Base-by-base conservation (phyloP, 2,888 invertebrate genomes). In the Xanthia togata region DNA sequence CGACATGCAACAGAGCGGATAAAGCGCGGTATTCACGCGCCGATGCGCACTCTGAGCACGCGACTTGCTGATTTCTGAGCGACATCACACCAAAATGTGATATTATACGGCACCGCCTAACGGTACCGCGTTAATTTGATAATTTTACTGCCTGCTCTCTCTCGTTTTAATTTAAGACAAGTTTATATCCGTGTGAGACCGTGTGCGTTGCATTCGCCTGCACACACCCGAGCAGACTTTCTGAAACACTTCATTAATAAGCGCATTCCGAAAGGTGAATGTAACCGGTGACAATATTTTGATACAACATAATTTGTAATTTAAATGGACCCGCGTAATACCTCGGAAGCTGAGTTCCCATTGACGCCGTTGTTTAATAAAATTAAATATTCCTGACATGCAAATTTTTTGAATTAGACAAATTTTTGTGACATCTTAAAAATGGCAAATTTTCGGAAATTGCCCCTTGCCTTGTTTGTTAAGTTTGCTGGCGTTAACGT, bases 1-100 rank as follows among this genome's bases (percentile, higher is more conserved):
- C 91, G 89, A 86, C 88, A 91, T 88, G 90, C 92, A 91, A 81
- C 90, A 85, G 90, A 92, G 92, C 92, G 92, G 91, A 91, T 92
- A 93, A 84, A 93, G 85, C 88, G 90, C 81, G 85, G 73, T 76
- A 83, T 90, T 91, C 87, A 92, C 91, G 91, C 91, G 84, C 89
- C 73, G 88, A 85, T 88, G 84, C 84, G 73, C 82, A 35, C 71
- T 83, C 86, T 80, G 84, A 81, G 79, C 88, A 88, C 85, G 84
- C 87, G 85, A 86, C 82, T 82, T 81, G 79, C 77, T 64, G 84
- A 88, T 87, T 88, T 84, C 87, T 86, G 89, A 81, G 82, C 85
- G 84, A 84, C 88, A 86, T 82, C 84, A 77, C 81, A 84, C 81
- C 81, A 76, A 88, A 88, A 87, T 81, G 75, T 82, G 81, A 85